Percentiles rank a stretch among this genome's conserved stretches.
phyloP scores from a whole-genome alignment of 2,797 vertebrate species.

The Gymnothorax reevesii region DNA sequence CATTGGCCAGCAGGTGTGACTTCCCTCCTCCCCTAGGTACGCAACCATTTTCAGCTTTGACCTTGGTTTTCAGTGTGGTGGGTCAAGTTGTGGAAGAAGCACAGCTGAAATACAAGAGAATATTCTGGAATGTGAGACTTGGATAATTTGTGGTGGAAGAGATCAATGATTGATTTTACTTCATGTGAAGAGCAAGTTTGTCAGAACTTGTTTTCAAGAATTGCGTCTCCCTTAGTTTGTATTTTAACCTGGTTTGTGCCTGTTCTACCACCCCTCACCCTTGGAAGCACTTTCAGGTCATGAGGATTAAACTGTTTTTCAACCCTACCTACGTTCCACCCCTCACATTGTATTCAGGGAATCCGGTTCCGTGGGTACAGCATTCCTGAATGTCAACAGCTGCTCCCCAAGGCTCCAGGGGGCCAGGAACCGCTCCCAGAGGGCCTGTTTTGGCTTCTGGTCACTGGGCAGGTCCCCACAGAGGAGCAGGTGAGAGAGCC shows the following conservation, averaged over 20 bases:
- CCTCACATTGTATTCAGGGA: slow-evolving; percentile 68
- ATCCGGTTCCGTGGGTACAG: slow-evolving; percentile 94
- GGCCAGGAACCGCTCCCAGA: slow-evolving; percentile 91
- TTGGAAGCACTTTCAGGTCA: not conserved
- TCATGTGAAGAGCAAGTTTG: not conserved
- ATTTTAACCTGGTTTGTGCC: not conserved
- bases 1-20: not conserved
- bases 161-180: not conserved
- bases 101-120: not conserved
- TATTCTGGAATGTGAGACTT: not conserved
- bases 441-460: slow-evolving; percentile 95
- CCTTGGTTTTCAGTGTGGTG: not conserved
- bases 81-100: not conserved
- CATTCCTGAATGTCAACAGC: slow-evolving; percentile 93
- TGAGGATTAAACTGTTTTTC: not conserved
- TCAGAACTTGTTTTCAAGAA: not conserved
- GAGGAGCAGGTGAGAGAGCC: slow-evolving; percentile 84
- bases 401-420: slow-evolving; percentile 87
- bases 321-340: no score
- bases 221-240: not conserved
- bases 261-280: not conserved
- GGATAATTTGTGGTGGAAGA: not conserved
- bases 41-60: not conserved
- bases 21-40: not conserved
- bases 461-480: slow-evolving; percentile 88